Conservation (phyloP, 2,797 vertebrate genomes). For the Pteropus rufus region DNA sequence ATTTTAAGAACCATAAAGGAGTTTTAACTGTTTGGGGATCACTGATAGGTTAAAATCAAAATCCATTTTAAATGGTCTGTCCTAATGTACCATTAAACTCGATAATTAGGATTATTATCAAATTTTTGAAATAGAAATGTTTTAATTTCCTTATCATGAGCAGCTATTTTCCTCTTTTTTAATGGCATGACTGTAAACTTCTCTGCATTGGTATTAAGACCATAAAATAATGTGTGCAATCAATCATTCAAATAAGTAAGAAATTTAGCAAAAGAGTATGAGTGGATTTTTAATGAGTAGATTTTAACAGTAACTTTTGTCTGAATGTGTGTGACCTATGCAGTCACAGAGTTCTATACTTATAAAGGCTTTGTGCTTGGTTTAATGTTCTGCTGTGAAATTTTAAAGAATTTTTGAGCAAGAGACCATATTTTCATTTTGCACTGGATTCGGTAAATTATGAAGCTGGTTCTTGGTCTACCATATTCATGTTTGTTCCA, state of each 20-base stretch:
- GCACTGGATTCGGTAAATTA: not conserved
- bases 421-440: slow-evolving; percentile 26
- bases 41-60: slow-evolving; percentile 15
- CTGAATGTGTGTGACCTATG: not conserved
- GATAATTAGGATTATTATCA: slow-evolving; percentile 23
- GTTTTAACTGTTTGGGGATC: not conserved
- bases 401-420: slow-evolving; percentile 1
- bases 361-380: not conserved
- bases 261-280: not conserved
- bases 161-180: not conserved
- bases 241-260: not conserved
- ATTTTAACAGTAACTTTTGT: not conserved
- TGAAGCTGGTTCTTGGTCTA: not conserved
- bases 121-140: slow-evolving; percentile 1
- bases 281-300: not conserved
- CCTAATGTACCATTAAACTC: not conserved
- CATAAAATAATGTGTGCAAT: not conserved
- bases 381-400: not conserved
- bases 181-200: not conserved
- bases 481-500: slow-evolving; percentile 24
- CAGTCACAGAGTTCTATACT: not conserved
- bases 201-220: not conserved
- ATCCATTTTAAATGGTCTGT: slow-evolving; percentile 2
- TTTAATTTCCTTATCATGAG: not conserved
- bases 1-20: not conserved